Conservation (phyloP, 2,888 invertebrate genomes). For the Tuberolachnus salignus region DNA sequence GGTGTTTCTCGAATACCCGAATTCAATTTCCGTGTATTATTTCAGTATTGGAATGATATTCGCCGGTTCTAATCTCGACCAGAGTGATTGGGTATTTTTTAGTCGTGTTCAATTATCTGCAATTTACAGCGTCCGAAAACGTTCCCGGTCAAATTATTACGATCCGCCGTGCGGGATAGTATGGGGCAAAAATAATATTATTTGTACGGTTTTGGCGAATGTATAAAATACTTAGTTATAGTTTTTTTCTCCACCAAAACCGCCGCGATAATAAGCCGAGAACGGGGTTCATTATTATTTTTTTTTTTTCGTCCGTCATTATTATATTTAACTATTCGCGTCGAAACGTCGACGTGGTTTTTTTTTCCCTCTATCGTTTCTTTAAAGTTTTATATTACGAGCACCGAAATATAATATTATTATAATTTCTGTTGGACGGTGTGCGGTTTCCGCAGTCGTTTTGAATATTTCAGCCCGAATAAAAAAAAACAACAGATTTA, state of each 20-base stretch:
- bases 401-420: slow-evolving; percentile 12
- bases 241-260: neutral
- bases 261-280: neutral
- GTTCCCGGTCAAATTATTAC: too few relatives aligned
- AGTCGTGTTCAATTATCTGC: too few relatives aligned
- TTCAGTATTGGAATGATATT: too few relatives aligned
- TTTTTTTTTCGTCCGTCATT: neutral
- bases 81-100: too few relatives aligned
- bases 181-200: too few relatives aligned
- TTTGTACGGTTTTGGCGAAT: slow-evolving; percentile 14
- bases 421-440: neutral
- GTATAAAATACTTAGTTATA: too few relatives aligned
- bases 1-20: too few relatives aligned
- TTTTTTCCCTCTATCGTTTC: neutral
- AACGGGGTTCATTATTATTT: too few relatives aligned
- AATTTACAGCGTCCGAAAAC: too few relatives aligned
- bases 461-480: neutral
- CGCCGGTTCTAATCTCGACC: too few relatives aligned
- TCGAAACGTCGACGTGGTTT: neutral
- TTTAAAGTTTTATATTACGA: slow-evolving; percentile 30
- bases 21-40: too few relatives aligned
- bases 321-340: neutral
- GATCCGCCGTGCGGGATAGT: too few relatives aligned
- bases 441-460: slow-evolving; percentile 11
- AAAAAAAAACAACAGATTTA: slow-evolving; percentile 41